A percentile compares a stretch with the other conserved stretches of the same genome.
These are phyloP conservation scores for Lysiphlebus fabarum DNA, from an alignment of 1,140 invertebrate species.

Conservation along the genomic window DNA sequence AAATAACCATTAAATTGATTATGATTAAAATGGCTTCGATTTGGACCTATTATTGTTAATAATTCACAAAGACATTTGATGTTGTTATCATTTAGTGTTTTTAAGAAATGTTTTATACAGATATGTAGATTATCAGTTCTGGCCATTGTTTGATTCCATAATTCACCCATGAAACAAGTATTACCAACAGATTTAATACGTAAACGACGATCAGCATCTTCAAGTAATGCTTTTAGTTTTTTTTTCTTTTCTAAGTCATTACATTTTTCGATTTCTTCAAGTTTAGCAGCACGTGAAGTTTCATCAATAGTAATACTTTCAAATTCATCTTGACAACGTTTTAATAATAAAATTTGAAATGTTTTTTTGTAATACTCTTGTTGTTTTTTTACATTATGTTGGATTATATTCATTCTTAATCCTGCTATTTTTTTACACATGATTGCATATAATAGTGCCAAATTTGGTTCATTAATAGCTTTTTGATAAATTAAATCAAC, in stretches of 20 bases:
- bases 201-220: constrained; percentile 61
- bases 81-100: constrained; percentile 79
- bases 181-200: constrained; percentile 82
- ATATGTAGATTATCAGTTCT: too few species aligned
- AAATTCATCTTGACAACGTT: constrained; percentile 83
- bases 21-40: too few species aligned
- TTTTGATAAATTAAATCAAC: constrained; percentile 93
- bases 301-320: constrained; percentile 55
- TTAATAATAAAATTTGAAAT: constrained; percentile 80
- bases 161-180: constrained; percentile 83
- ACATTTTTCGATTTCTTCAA: too few species aligned
- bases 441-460: constrained; percentile 84
- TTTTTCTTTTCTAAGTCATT: too few species aligned
- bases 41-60: constrained; percentile 59
- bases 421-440: constrained; percentile 79
- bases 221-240: too few species aligned
- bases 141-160: constrained; percentile 90
- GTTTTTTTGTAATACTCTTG: too few species aligned
- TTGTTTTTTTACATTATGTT: too few species aligned
- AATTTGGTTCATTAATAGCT: constrained; percentile 90
- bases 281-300: too few species aligned
- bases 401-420: too few species aligned
- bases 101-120: constrained; percentile 73
- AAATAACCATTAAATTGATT: constrained; percentile 61
- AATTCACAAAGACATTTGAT: constrained; percentile 91